A percentile compares a stretch with the other conserved stretches of the same genome.
These are phyloP conservation scores for Trididemnum miniatum DNA, from an alignment of 23 tunicate species.

Conservation along the genomic window DNA sequence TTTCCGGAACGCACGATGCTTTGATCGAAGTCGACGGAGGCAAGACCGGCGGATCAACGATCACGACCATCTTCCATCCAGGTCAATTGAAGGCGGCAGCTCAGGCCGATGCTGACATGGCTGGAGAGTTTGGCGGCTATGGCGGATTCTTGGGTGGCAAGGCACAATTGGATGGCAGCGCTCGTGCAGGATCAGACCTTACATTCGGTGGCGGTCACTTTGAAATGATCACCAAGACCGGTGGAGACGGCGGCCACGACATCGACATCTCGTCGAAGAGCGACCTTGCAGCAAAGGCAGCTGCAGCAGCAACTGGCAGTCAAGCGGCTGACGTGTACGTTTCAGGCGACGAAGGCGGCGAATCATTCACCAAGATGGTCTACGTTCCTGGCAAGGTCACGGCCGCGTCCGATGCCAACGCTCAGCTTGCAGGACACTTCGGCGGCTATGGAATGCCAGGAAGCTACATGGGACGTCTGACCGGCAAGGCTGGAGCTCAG, in stretches of 20 bases:
- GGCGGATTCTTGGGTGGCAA: background rate
- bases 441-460: background rate
- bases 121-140: background rate
- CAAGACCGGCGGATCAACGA: background rate
- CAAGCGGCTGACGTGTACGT: background rate
- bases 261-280: background rate
- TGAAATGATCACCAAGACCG: background rate
- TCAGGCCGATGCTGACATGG: background rate
- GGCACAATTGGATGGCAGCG: background rate
- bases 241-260: background rate
- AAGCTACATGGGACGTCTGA: background rate
- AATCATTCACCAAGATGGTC: background rate
- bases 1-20: background rate
- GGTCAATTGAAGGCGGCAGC: background rate
- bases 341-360: background rate
- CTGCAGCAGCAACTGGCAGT: background rate
- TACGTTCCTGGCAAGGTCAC: background rate
- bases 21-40: background rate
- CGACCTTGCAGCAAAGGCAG: background rate
- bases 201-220: background rate
- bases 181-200: background rate
- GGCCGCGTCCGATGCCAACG: background rate
- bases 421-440: background rate
- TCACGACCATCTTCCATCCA: background rate
- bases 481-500: background rate